phyloP scores from a whole-genome alignment of 2,113 vertebrate species.

The Pantherophis guttatus region DNA sequence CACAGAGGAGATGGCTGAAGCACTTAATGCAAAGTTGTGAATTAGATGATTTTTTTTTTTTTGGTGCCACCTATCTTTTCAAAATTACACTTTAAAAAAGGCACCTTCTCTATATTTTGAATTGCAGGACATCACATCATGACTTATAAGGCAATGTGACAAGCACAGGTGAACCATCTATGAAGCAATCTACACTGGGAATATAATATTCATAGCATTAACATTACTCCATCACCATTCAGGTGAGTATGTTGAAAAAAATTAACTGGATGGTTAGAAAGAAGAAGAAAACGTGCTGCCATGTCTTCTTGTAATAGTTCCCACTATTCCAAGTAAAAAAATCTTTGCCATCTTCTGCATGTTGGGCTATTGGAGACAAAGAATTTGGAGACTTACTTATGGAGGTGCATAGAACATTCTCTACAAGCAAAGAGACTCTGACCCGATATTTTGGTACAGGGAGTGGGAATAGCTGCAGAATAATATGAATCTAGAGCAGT shows the following conservation, averaged over 20 bases:
- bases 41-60: not conserved
- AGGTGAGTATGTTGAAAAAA: not conserved
- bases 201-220: not conserved
- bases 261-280: not conserved
- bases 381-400: not conserved
- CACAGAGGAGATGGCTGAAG: not conserved
- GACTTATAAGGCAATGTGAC: not conserved
- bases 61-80: not conserved
- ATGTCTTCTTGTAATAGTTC: not conserved
- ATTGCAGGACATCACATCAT: not conserved
- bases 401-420: not conserved
- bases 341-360: not conserved
- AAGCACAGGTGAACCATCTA: not conserved
- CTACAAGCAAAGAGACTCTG: not conserved
- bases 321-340: too few relatives aligned
- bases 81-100: not conserved
- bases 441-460: not conserved
- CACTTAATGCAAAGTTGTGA: not conserved
- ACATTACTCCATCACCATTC: not conserved
- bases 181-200: not conserved
- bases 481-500: not conserved
- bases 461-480: not conserved
- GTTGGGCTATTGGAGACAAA: not conserved
- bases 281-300: not conserved
- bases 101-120: not conserved